A percentile compares a stretch with the other conserved stretches of the same genome.
Conservation (phyloP, 1,140 invertebrate genomes). For the Dryas iulia region DNA sequence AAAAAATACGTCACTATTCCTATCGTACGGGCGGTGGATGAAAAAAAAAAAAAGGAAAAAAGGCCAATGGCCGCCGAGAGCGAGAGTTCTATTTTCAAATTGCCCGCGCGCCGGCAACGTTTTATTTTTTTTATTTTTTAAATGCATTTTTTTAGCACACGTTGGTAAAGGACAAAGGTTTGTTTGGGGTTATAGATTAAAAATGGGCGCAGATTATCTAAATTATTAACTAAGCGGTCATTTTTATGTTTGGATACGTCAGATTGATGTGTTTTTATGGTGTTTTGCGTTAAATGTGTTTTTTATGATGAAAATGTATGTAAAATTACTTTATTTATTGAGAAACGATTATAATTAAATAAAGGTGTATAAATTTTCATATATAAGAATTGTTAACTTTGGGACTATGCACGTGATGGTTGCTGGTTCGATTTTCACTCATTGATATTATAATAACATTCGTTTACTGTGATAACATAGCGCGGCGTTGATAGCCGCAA, state of each 20-base stretch:
- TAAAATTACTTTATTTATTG: no score
- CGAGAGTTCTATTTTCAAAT: constrained; percentile 72
- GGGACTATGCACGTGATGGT: no score
- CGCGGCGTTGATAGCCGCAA: no score
- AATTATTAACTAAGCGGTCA: neutral
- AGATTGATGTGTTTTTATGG: neutral
- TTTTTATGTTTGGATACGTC: neutral
- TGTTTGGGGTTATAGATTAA: constrained; percentile 5
- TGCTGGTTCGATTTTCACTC: no score
- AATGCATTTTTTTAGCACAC: constrained; percentile 51
- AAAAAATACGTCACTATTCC: constrained; percentile 78
- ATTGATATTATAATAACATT: no score
- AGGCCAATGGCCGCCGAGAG: constrained; percentile 57
- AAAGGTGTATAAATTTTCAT: no score
- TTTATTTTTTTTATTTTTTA: constrained; percentile 48
- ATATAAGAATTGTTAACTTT: no score
- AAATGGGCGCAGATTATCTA: neutral
- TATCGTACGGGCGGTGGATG: constrained; percentile 62
- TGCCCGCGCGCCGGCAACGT: constrained; percentile 50
- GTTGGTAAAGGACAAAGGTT: constrained; percentile 24
- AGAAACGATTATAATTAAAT: no score
- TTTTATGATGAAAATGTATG: no score
- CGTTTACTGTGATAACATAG: no score
- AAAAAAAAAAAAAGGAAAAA: constrained; percentile 67
- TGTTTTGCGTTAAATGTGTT: neutral